These are phyloP conservation scores for Hirtodrosophila alboralis DNA, from an alignment of 2,888 invertebrate species.

Conservation along the genomic window DNA sequence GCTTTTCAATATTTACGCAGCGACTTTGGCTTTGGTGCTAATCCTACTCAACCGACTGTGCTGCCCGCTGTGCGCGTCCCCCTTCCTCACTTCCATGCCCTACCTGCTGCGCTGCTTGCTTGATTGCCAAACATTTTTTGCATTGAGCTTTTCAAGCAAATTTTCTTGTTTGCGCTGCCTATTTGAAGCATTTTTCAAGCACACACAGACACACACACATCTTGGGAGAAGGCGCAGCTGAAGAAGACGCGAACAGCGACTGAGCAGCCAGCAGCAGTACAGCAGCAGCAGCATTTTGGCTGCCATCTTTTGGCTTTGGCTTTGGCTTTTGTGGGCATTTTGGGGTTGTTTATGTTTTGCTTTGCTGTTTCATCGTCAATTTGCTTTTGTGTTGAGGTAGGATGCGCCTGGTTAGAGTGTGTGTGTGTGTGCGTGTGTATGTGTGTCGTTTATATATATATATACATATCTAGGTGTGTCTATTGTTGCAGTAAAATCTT, in stretches of 20 bases:
- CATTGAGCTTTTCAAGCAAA: slow-evolving; percentile 67
- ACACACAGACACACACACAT: slow-evolving; percentile 18
- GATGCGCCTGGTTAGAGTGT: slow-evolving; percentile 40
- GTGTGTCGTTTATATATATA: neutral
- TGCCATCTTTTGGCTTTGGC: slow-evolving; percentile 11
- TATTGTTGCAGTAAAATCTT: slow-evolving; percentile 23
- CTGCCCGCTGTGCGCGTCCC: neutral
- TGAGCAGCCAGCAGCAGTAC: slow-evolving; percentile 10
- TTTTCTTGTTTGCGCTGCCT: slow-evolving; percentile 62
- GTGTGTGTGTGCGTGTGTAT: slow-evolving; percentile 2
- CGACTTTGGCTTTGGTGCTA: slow-evolving; percentile 66
- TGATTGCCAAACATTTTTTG: slow-evolving; percentile 59
- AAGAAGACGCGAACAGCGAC: slow-evolving; percentile 6
- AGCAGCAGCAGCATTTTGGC: slow-evolving; percentile 27
- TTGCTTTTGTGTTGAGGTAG: slow-evolving; percentile 69
- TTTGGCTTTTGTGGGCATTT: slow-evolving; percentile 50
- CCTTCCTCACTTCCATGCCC: neutral
- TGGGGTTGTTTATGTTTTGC: slow-evolving; percentile 76
- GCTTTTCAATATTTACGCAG: slow-evolving; percentile 75
- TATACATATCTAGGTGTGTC: slow-evolving; percentile 48
- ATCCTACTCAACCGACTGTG: slow-evolving; percentile 40
- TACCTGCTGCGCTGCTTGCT: neutral
- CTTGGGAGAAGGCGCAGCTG: too few species aligned
- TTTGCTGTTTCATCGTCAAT: slow-evolving; percentile 48
- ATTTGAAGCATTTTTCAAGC: slow-evolving; percentile 43